Percentiles rank a stretch among this genome's conserved stretches.
These are phyloP conservation scores for Battus philenor DNA, from an alignment of 1,140 invertebrate species.

Conservation along the genomic window DNA sequence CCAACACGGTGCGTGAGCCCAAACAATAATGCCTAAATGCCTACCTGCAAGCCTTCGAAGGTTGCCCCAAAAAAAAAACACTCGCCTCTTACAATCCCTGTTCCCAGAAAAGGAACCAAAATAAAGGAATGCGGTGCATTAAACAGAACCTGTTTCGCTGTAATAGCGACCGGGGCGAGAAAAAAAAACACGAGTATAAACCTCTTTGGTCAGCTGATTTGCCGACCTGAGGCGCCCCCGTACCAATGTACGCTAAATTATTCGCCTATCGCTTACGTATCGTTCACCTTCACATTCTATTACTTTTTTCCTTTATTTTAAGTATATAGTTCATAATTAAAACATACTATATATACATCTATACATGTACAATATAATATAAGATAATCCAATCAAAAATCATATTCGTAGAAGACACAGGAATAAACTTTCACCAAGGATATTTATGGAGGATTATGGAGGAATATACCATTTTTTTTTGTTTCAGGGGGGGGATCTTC, in stretches of 20 bases:
- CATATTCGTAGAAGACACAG: too few relatives aligned
- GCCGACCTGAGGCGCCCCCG: constrained; percentile 44
- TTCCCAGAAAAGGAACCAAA: constrained; percentile 42
- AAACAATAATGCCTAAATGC: constrained; percentile 20
- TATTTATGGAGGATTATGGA: too few relatives aligned
- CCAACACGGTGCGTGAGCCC: too few relatives aligned
- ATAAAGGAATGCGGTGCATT: constrained; percentile 44
- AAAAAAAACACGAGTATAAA: constrained; percentile 46
- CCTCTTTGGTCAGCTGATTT: constrained; percentile 50
- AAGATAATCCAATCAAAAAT: too few relatives aligned
- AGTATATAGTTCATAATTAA: too few relatives aligned
- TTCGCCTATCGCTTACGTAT: constrained; percentile 15
- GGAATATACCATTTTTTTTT: too few relatives aligned
- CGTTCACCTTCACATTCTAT: too few relatives aligned
- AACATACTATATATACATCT: too few relatives aligned
- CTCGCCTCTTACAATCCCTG: constrained; percentile 23
- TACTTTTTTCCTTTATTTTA: too few relatives aligned
- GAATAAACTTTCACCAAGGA: too few relatives aligned
- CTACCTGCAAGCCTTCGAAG: constrained; percentile 31
- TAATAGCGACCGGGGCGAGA: constrained; percentile 37
- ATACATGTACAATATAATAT: too few relatives aligned
- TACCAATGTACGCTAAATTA: constrained; percentile 27
- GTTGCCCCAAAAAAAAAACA: constrained; percentile 25
- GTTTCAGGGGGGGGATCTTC: too few relatives aligned
- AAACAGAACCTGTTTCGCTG: constrained; percentile 42